A percentile compares a stretch with the other conserved stretches of the same genome.
These are phyloP conservation scores for Ellobius talpinus DNA, from an alignment of 2,113 vertebrate species.

Conservation along the genomic window DNA sequence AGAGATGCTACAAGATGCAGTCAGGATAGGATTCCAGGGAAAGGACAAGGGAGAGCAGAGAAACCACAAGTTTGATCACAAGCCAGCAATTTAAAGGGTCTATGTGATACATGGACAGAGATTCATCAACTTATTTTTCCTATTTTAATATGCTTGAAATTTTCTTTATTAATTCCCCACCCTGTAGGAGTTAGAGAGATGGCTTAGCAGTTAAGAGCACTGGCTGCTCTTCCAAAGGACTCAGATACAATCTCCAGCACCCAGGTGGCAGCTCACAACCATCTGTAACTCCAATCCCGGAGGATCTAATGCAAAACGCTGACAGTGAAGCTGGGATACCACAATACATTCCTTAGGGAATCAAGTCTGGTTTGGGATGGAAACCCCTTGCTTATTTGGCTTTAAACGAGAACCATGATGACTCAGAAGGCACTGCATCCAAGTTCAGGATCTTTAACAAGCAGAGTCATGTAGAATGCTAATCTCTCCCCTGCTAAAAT, in stretches of 20 bases:
- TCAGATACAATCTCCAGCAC: neutral
- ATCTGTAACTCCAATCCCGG: neutral
- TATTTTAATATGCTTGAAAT: neutral
- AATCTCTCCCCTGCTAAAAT: neutral
- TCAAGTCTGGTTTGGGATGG: neutral
- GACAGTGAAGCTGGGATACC: fast-evolving
- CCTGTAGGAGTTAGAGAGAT: neutral
- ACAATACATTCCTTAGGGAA: neutral
- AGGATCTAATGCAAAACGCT: neutral
- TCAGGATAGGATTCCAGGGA: neutral
- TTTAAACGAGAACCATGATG: neutral
- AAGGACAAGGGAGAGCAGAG: neutral
- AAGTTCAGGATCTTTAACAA: neutral
- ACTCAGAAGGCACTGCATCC: neutral
- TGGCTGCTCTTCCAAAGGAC: neutral
- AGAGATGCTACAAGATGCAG: neutral
- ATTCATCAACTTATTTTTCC: neutral
- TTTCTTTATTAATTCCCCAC: neutral
- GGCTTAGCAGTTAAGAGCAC: neutral
- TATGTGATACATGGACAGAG: neutral
- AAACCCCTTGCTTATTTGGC: neutral
- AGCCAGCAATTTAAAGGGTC: neutral
- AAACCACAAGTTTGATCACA: neutral
- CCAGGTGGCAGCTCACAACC: neutral
- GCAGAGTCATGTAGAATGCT: neutral